Percentiles rank a stretch among this genome's conserved stretches.
Evolutionary conservation across 2,113 vertebrate species (phyloP).

Genomic region (Paraplagusia blochii): DNA sequence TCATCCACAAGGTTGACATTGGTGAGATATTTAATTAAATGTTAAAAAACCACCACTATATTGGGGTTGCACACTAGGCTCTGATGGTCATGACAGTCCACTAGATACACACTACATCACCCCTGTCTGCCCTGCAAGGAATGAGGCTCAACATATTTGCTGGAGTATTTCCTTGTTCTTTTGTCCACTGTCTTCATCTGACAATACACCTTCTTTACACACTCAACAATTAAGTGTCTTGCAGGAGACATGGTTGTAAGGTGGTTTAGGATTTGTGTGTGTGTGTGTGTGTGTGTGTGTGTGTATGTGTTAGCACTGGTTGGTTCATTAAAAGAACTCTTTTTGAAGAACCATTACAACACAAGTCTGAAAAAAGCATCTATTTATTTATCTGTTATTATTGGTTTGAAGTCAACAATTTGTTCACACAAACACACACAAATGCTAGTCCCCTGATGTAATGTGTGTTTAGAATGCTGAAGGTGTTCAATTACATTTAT

Average conservation of each 20-base stretch:
- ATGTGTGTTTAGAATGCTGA: no score
- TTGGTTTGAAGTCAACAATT: no score
- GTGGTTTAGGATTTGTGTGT: no score
- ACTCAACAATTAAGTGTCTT: conserved; percentile 18
- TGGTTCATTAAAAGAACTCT: no score
- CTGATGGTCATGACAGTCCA: conserved; percentile 31
- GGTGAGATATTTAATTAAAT: conserved; percentile 18
- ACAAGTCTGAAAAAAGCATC: no score
- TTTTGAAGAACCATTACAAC: no score
- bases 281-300: no score
- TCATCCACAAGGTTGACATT: neutral
- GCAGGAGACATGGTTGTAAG: neutral
- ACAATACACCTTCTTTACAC: conserved; percentile 20
- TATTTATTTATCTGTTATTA: no score
- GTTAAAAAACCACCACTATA: conserved; percentile 19
- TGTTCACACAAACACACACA: no score
- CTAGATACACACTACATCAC: conserved; percentile 12
- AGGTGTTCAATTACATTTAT: no score
- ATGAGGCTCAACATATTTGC: conserved; percentile 2
- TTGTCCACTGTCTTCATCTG: conserved; percentile 17
- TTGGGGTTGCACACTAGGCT: conserved; percentile 3
- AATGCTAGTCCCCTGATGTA: no score
- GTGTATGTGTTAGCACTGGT: no score
- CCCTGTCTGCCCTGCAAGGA: conserved; percentile 8
- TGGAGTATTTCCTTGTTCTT: conserved; percentile 5